Evolutionary conservation across 2,113 vertebrate species (phyloP).

Genomic region (Thunnus thynnus): DNA sequence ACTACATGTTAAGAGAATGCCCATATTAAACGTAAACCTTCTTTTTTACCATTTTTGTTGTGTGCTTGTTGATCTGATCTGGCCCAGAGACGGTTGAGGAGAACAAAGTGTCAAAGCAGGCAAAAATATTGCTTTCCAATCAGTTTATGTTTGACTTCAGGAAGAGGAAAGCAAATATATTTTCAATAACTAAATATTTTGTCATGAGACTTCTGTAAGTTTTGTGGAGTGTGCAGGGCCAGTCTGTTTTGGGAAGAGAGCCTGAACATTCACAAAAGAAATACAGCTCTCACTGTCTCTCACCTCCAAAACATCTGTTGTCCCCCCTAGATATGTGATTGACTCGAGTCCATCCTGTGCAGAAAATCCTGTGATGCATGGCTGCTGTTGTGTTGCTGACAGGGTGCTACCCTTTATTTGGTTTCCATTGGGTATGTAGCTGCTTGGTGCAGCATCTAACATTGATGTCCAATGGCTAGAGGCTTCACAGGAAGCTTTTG

Average conservation of each 20-base stretch:
- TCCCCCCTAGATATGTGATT: conserved; percentile 1
- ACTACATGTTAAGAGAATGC: neutral
- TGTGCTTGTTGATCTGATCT: neutral
- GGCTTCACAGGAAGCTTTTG: conserved; percentile 37
- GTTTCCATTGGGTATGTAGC: conserved; percentile 80
- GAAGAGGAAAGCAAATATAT: neutral
- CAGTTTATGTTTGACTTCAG: neutral
- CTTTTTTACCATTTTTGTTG: neutral
- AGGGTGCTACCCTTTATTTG: conserved; percentile 55
- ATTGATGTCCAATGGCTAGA: conserved; percentile 49
- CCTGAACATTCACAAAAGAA: conserved; percentile 70
- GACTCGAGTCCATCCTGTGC: conserved; percentile 41
- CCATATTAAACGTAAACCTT: neutral
- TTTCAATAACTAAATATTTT: conserved; percentile 13
- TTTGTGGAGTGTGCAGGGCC: conserved; percentile 31
- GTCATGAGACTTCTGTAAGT: conserved; percentile 76
- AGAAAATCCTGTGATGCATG: conserved; percentile 26
- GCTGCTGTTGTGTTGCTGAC: conserved; percentile 31
- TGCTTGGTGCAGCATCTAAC: conserved; percentile 51
- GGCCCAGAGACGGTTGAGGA: neutral
- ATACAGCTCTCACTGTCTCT: conserved; percentile 62
- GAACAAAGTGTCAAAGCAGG: neutral
- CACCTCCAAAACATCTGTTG: conserved; percentile 50
- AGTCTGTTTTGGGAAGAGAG: conserved; percentile 49
- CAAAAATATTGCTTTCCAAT: neutral